Conservation (phyloP, 2,113 vertebrate genomes). For the Pteropus alecto region DNA sequence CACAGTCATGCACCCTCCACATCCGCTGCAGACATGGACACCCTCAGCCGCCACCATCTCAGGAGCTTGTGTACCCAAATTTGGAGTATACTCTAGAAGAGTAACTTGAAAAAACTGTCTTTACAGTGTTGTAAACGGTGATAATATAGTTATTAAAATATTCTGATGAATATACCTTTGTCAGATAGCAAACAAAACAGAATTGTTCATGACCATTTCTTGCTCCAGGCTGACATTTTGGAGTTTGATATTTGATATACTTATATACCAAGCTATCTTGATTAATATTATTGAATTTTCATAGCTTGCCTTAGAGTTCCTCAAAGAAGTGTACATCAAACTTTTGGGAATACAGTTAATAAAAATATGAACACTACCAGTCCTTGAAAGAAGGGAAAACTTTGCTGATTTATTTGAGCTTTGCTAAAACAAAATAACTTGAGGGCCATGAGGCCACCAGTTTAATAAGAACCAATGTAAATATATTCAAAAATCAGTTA, state of each 20-base stretch:
- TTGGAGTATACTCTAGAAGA: neutral
- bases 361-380: neutral
- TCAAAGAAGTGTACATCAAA: neutral
- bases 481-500: neutral
- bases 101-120: neutral
- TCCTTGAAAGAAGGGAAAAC: neutral
- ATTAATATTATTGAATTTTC: neutral
- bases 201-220: neutral
- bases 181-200: neutral
- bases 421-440: neutral
- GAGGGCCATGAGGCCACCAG: neutral
- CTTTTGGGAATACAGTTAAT: neutral
- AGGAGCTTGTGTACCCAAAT: neutral
- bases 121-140: neutral
- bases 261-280: neutral
- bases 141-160: neutral
- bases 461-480: neutral
- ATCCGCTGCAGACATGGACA: neutral
- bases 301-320: conserved; percentile 15
- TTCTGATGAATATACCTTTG: neutral
- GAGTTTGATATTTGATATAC: neutral
- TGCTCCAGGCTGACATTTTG: neutral
- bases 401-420: neutral
- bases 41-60: neutral
- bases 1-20: neutral